Conservation (phyloP, 2,888 invertebrate species). For the Drosophila neotestacea region DNA sequence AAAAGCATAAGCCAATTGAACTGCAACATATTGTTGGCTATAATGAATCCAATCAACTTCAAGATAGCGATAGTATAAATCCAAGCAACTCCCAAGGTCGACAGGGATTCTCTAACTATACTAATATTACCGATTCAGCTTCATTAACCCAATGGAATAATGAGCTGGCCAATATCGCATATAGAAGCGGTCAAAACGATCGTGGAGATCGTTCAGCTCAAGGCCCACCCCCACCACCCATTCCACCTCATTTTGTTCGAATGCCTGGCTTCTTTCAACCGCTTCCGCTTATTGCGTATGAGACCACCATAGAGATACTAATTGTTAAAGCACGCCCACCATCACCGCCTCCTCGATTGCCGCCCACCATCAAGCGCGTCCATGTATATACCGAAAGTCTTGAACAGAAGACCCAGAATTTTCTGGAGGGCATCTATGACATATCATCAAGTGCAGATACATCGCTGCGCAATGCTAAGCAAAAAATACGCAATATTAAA, state of each 20-base stretch:
- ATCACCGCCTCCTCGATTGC: conserved; percentile 83
- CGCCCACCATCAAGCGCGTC: conserved; percentile 83
- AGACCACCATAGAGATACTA: conserved; percentile 85
- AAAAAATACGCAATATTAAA: conserved; percentile 85
- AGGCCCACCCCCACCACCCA: conserved; percentile 76
- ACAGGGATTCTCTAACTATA: conserved; percentile 57
- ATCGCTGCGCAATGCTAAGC: conserved; percentile 84
- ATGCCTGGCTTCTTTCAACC: conserved; percentile 86
- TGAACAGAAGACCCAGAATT: conserved; percentile 84
- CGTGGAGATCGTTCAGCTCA: conserved; percentile 61
- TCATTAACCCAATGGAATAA: conserved; percentile 83
- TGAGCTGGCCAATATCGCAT: conserved; percentile 69
- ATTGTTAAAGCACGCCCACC: conserved; percentile 83
- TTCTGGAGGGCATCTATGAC: conserved; percentile 84
- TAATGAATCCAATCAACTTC: conserved; percentile 63
- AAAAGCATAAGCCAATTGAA: conserved; percentile 67
- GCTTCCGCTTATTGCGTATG: conserved; percentile 84
- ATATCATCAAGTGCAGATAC: conserved; percentile 80
- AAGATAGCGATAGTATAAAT: conserved; percentile 59
- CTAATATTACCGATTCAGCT: conserved; percentile 83
- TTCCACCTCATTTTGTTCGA: conserved; percentile 82
- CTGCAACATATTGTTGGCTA: conserved; percentile 73
- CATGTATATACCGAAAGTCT: conserved; percentile 84
- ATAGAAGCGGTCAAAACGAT: conserved; percentile 33
- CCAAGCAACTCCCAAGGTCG: conserved; percentile 53